Percentiles rank a stretch among this genome's conserved stretches.
Conservation (phyloP, 2,113 vertebrate species). For the Zeus faber region DNA sequence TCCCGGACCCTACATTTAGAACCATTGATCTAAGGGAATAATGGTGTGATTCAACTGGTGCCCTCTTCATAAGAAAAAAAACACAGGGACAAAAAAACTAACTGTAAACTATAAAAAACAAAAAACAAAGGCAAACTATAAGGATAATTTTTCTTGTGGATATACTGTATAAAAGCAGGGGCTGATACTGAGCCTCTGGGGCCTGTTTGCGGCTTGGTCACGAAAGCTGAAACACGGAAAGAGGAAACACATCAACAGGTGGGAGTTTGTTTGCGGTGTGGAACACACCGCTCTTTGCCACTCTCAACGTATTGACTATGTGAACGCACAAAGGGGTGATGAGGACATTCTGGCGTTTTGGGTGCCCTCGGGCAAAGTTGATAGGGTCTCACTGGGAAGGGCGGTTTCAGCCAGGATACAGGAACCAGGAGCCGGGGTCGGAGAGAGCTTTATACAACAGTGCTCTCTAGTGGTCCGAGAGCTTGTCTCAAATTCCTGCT, state of each 20-base stretch:
- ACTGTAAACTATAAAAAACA: too few relatives aligned
- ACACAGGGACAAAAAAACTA: too few relatives aligned
- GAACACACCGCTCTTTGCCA: not conserved
- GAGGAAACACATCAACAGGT: slow-evolving; percentile 14
- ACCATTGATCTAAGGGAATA: too few relatives aligned
- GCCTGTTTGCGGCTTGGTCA: not conserved
- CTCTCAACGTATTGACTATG: not conserved
- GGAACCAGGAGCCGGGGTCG: not conserved
- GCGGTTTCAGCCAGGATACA: not conserved
- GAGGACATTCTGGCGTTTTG: not conserved
- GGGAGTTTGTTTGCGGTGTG: too few relatives aligned
- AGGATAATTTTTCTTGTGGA: too few relatives aligned
- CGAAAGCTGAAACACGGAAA: not conserved
- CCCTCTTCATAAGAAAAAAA: too few relatives aligned
- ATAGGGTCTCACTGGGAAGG: not conserved
- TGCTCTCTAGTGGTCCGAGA: slow-evolving; percentile 46
- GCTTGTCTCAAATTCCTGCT: too few relatives aligned
- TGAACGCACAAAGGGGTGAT: not conserved
- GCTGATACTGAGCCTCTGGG: too few relatives aligned
- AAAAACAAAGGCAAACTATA: too few relatives aligned
- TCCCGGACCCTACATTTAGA: too few relatives aligned
- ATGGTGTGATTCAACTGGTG: too few relatives aligned
- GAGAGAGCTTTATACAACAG: slow-evolving; percentile 19
- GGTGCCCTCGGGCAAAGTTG: not conserved
- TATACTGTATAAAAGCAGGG: too few relatives aligned